Evolutionary conservation across 2,797 vertebrate species (phyloP).

Genomic region (Remorina albescens): DNA sequence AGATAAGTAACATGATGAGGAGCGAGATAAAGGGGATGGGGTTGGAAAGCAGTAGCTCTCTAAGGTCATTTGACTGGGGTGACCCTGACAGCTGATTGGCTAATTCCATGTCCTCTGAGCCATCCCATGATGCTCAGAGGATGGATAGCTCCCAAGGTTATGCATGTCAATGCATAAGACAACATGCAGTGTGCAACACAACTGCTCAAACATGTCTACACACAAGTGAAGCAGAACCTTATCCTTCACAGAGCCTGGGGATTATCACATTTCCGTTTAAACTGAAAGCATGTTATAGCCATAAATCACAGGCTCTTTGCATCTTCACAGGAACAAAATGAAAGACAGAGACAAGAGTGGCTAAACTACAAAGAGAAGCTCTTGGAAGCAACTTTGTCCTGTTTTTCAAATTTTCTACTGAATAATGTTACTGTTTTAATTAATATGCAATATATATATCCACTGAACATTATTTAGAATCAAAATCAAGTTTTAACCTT

Average conservation of each 20-base stretch:
- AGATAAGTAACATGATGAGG: slow-evolving; percentile 46
- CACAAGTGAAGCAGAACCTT: slow-evolving; percentile 39
- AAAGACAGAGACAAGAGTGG: slow-evolving; percentile 17
- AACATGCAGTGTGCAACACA: slow-evolving; percentile 41
- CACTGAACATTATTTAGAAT: no score
- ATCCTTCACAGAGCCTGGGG: slow-evolving; percentile 57
- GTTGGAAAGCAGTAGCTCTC: slow-evolving; percentile 37
- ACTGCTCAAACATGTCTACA: slow-evolving; percentile 29
- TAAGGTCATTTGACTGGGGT: slow-evolving; percentile 64
- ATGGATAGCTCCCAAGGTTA: slow-evolving; percentile 77
- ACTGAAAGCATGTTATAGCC: slow-evolving; percentile 39
- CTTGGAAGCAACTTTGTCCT: background rate
- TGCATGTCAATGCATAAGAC: slow-evolving; percentile 47
- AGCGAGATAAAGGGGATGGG: slow-evolving; percentile 25
- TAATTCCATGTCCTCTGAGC: slow-evolving; percentile 66
- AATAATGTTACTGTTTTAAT: no score
- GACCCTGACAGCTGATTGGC: slow-evolving; percentile 73
- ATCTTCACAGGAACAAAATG: slow-evolving; percentile 47
- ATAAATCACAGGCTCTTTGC: slow-evolving; percentile 58
- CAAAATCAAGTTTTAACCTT: no score
- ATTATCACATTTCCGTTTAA: slow-evolving; percentile 69
- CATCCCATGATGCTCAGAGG: slow-evolving; percentile 70
- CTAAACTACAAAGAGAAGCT: slow-evolving; percentile 19
- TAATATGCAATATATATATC: no score
- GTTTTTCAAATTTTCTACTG: background rate